A percentile compares a stretch with the other conserved stretches of the same genome.
Evolutionary conservation across 2,113 vertebrate species (phyloP).

Genomic region (Chelonoidis abingdonii): DNA sequence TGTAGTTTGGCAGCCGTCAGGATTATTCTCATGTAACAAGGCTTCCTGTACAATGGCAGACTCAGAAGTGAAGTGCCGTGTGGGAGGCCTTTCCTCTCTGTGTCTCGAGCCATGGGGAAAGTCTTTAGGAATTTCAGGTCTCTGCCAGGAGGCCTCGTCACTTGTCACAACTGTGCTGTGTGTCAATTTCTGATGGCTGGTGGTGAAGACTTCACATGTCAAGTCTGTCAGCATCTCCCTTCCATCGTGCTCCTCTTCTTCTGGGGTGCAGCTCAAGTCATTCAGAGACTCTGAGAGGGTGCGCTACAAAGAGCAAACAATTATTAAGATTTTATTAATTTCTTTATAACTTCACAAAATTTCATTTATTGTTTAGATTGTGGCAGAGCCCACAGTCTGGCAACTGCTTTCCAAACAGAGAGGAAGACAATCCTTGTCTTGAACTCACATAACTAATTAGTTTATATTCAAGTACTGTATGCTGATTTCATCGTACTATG

Average conservation of each 20-base stretch:
- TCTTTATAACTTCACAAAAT: not conserved
- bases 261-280: slow-evolving; percentile 77
- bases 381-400: not conserved
- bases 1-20: not conserved
- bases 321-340: not conserved
- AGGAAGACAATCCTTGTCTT: not conserved
- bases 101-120: slow-evolving; percentile 19
- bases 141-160: slow-evolving; percentile 24
- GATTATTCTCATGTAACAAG: slow-evolving; percentile 9
- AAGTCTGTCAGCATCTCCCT: slow-evolving; percentile 35
- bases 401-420: not conserved
- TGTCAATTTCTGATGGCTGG: slow-evolving; percentile 21
- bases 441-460: not conserved
- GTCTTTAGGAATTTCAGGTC: slow-evolving; percentile 46
- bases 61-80: slow-evolving; percentile 37
- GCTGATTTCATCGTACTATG: slow-evolving; percentile 1
- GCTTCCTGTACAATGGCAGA: slow-evolving; percentile 57
- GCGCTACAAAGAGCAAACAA: slow-evolving; percentile 62
- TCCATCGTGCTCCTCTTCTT: slow-evolving; percentile 75
- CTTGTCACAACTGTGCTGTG: not conserved
- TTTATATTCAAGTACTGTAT: not conserved
- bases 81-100: not conserved
- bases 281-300: slow-evolving; percentile 79
- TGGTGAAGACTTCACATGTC: slow-evolving; percentile 48
- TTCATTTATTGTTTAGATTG: not conserved